These are phyloP conservation scores for Psittacula derbiana DNA, from an alignment of 2,797 vertebrate genomes.

Conservation along the genomic window DNA sequence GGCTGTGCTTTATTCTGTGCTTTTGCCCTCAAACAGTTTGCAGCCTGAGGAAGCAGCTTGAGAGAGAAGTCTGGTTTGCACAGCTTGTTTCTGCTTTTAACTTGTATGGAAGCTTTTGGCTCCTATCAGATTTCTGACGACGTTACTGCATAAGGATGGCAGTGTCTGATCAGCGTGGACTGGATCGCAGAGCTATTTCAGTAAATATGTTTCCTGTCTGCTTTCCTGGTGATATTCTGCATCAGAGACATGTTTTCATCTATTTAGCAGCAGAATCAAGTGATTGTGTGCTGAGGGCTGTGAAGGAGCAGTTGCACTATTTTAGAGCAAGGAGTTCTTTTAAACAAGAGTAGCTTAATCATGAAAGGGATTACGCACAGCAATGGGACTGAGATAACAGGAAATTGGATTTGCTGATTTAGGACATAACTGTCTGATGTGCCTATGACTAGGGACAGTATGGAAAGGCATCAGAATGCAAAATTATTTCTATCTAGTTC, in stretches of 20 bases:
- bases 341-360: constrained; percentile 46
- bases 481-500: not conserved
- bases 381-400: not conserved
- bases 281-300: not conserved
- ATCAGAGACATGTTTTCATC: constrained; percentile 29
- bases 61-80: not conserved
- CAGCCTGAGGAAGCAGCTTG: not conserved
- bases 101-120: not conserved
- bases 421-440: not conserved
- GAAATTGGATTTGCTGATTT: constrained; percentile 56
- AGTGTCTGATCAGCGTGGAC: not conserved
- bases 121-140: not conserved
- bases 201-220: constrained; percentile 33
- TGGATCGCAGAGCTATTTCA: not conserved
- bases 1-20: rapidly evolving
- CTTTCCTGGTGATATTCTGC: constrained; percentile 3
- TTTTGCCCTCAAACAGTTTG: not conserved
- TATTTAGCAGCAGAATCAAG: constrained; percentile 39
- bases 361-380: constrained; percentile 5
- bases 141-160: not conserved
- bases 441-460: not conserved
- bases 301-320: not conserved
- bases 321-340: constrained; percentile 22
- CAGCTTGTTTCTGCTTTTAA: not conserved
- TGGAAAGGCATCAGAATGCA: not conserved